Percentiles rank a stretch among this genome's conserved stretches.
These are phyloP conservation scores for Stigmatopora argus DNA, from an alignment of 2,113 vertebrate species.

Conservation along the genomic window DNA sequence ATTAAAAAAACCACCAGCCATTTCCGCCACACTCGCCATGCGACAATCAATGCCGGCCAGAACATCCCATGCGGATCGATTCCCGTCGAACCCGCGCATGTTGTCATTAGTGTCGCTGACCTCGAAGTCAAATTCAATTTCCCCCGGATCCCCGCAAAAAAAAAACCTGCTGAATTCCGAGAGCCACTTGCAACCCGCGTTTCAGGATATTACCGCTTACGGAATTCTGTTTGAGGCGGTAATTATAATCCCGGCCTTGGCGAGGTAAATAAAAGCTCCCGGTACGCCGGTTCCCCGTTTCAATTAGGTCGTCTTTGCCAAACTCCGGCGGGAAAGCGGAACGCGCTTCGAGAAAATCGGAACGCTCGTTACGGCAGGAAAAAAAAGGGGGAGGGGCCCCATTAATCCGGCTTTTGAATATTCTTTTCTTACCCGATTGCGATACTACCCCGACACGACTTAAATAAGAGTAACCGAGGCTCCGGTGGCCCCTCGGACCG, in stretches of 20 bases:
- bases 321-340: slow-evolving; percentile 49
- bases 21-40: slow-evolving; percentile 40
- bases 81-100: slow-evolving; percentile 48
- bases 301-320: slow-evolving; percentile 49
- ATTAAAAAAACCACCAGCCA: slow-evolving; percentile 27
- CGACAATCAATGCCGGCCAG: slow-evolving; percentile 57
- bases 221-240: slow-evolving; percentile 64
- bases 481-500: slow-evolving; percentile 28
- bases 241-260: slow-evolving; percentile 63
- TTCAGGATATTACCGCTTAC: slow-evolving; percentile 66
- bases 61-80: slow-evolving; percentile 55
- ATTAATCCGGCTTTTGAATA: slow-evolving; percentile 54
- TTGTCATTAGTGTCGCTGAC: slow-evolving; percentile 70
- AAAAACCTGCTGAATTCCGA: slow-evolving; percentile 50
- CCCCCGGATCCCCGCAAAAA: slow-evolving; percentile 38
- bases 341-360: slow-evolving; percentile 49
- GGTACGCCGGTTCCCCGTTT: slow-evolving; percentile 47
- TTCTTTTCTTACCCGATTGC: slow-evolving; percentile 61
- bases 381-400: slow-evolving; percentile 14
- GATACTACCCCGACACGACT: slow-evolving; percentile 24
- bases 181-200: slow-evolving; percentile 60
- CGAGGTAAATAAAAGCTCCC: slow-evolving; percentile 55
- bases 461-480: slow-evolving; percentile 18
- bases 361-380: slow-evolving; percentile 48
- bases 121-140: slow-evolving; percentile 75